phyloP scores from a whole-genome alignment of 2,888 invertebrate genomes.

The Aleiodes testaceus region DNA sequence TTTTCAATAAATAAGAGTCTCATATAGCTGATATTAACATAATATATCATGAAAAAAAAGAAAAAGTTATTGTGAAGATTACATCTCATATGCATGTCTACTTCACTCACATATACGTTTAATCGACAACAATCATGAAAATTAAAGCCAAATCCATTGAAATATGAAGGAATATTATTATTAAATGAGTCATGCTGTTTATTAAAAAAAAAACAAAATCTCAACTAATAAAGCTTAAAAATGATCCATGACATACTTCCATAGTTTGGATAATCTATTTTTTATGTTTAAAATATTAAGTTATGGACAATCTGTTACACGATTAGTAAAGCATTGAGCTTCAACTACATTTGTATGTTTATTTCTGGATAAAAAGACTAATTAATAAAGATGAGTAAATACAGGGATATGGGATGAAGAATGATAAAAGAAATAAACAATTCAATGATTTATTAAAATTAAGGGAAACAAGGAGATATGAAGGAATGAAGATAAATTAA shows the following conservation, averaged over 20 bases:
- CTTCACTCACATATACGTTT: no score
- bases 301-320: conserved; percentile 25
- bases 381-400: conserved; percentile 25
- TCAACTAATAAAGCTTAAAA: background rate
- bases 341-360: no score
- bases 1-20: background rate
- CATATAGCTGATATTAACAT: no score
- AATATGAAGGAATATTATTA: no score
- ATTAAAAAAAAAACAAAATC: background rate
- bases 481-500: conserved; percentile 46
- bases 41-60: no score
- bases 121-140: no score
- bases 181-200: background rate
- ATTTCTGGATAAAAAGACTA: conserved; percentile 2
- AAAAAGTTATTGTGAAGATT: no score
- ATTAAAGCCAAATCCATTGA: no score
- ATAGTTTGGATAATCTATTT: conserved; percentile 19
- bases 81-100: no score
- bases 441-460: background rate
- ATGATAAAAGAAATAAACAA: no score
- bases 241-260: background rate
- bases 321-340: no score
- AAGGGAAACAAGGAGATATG: background rate
- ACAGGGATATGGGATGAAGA: no score
- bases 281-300: conserved; percentile 16